Evolutionary conservation across 2,113 vertebrate genomes (phyloP), one percentile per base, ranked within the genome.

Genomic region (Zosterops borbonicus): DNA sequence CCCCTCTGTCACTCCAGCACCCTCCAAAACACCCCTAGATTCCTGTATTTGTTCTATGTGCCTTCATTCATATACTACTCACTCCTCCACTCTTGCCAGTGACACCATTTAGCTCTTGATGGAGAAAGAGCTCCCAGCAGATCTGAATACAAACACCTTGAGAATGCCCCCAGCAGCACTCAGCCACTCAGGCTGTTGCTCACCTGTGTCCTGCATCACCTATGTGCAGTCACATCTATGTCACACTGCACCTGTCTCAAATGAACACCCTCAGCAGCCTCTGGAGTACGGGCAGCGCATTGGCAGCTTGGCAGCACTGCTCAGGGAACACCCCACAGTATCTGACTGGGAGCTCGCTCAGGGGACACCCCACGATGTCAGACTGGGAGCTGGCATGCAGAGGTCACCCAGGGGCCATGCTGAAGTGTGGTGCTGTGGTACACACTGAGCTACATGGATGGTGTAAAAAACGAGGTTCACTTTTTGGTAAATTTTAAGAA

Each of bases 251-350:
- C 25, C 37, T 5, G 2, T 21, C 37, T 20, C 46, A 41, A 15
- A 42, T 0, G 1, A n/a, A 6, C 25, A 28, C 22, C 11, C 52
- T 46, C 50, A 24, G 56, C 62, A 67, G 49, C 71, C 52, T 39
- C 37, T 1, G 1, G 31, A 73, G 55, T 41, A 18, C 4, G 3
- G 3, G 52, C 42, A 83, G 67, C 4, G 1, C 27, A 2, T n/a
- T 0, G 0, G 19, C 55, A 1, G 0, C 21, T 31, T 8, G 35
- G 55, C 65, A 50, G 50, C 4, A 0, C 63, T 41, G 46, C 63
- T 70, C 5, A 2, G 49, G 64, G 44, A 41, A 5, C 63, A 47
- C 0, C 58, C 56, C 5, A 0, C 1, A 0, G 29, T n/a, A 10
- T 39, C 37, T 39, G 37, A 39, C 37, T 39, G 37, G 37, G 37